These are phyloP conservation scores for Gymnoscopelus microlampas DNA, from an alignment of 2,797 vertebrate species.

Conservation along the genomic window DNA sequence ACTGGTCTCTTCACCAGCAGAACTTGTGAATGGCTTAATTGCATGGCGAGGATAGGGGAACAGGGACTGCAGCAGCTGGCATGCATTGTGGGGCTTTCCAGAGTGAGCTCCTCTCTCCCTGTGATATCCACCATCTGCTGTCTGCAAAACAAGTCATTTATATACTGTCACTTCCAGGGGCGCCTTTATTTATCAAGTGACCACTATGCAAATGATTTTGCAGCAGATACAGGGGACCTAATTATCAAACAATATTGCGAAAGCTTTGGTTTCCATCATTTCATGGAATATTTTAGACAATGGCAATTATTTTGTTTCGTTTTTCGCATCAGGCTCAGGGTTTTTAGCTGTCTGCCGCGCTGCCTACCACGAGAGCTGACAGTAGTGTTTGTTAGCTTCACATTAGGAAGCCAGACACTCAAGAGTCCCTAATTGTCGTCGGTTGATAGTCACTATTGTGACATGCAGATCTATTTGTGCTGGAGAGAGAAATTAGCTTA, in stretches of 20 bases:
- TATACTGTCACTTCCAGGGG: conserved; percentile 85
- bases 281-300: conserved; percentile 51
- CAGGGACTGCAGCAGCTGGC: conserved; percentile 90
- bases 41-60: conserved; percentile 68
- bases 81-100: conserved; percentile 80
- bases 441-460: conserved; percentile 55
- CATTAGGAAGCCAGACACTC: conserved; percentile 56
- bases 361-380: conserved; percentile 59
- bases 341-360: conserved; percentile 50
- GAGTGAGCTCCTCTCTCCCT: conserved; percentile 81
- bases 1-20: conserved; percentile 36
- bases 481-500: conserved; percentile 45
- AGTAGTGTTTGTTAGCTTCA: conserved; percentile 62
- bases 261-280: conserved; percentile 74
- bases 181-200: conserved; percentile 87
- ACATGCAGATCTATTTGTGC: conserved; percentile 56
- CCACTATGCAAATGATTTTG: conserved; percentile 87
- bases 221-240: conserved; percentile 74
- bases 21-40: conserved; percentile 79
- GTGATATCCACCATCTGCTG: conserved; percentile 93
- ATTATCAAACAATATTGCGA: conserved; percentile 81
- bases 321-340: conserved; percentile 48
- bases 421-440: conserved; percentile 61
- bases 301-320: conserved; percentile 45
- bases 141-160: conserved; percentile 93